Base-by-base conservation (phyloP, 2,113 vertebrate species). In the Saguinus midas region DNA sequence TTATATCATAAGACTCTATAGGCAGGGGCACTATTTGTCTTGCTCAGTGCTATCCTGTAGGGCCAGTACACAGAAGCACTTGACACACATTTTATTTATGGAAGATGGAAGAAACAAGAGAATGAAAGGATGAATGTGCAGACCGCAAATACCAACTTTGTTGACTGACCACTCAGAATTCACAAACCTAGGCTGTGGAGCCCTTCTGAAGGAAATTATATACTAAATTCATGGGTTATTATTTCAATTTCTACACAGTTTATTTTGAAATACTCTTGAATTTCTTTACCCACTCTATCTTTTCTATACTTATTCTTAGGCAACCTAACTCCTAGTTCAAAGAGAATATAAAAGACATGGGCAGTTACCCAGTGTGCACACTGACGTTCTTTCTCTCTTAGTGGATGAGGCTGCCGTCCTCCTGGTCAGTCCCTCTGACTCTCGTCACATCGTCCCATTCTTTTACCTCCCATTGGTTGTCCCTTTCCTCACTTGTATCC, bases 101-200 rank as follows among this genome's bases (percentile, higher is more conserved):
- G 35, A 55, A 23, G 70, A 29, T 40, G 35, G 13, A 64, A 55
- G 6, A 29, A 10, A 35, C 16, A 27, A 48, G 50, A 88, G 70
- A 83, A 32, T 45, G 64, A n/a, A 81, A 48, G 84, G 43, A 10
- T 76, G 57, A 76, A 48, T 35, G 29, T 7, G 61, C 48, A 43
- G n/a, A n/a, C 52, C 37, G 43, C n/a, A 27, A 40, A 35, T 13
- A 43, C 8, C 13, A 45, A 0, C 32, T 2, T 5, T 2, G 0
- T 43, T 21, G 37, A 35, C 5, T 18, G 52, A 14, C 20, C 52
- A 3, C 45, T 91, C 10, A 17, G 87, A 78, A 35, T n/a, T 72
- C 55, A 48, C 37, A 86, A 20, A 2, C n/a, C 25, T 27, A 80
- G 83, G n/a, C 66, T 87, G 32, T 27, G n/a, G 32, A 73, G 2